phyloP scores from a whole-genome alignment of 2,797 vertebrate genomes.

The Pseudocheirus occidentalis region DNA sequence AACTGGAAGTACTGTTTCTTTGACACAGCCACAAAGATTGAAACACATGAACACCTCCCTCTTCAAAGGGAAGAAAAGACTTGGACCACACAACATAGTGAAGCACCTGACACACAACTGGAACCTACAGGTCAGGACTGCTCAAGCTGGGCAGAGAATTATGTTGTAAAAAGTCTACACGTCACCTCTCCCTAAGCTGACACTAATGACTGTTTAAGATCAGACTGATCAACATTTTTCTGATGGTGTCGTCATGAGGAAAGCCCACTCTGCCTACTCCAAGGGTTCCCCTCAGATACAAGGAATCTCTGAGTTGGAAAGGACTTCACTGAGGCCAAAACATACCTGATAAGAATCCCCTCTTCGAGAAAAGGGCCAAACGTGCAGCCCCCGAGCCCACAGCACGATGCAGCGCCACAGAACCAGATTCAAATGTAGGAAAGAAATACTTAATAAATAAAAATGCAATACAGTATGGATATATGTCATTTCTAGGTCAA shows the following conservation, averaged over 20 bases:
- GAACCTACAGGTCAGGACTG: not conserved
- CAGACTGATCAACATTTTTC: not conserved
- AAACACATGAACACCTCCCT: not conserved
- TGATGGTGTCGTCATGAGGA: not conserved
- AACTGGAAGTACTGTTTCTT: slow-evolving; percentile 4
- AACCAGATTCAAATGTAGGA: too few species aligned
- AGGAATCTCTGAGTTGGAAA: not conserved
- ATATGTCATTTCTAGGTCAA: too few species aligned
- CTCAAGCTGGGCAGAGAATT: not conserved
- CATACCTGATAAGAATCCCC: not conserved
- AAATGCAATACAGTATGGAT: not conserved
- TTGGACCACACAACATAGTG: slow-evolving; percentile 43
- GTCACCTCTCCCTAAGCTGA: not conserved
- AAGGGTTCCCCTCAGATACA: not conserved
- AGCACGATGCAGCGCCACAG: not conserved
- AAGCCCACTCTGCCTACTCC: not conserved
- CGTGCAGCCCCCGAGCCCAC: not conserved
- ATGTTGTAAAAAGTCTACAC: not conserved
- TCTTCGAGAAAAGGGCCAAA: not conserved
- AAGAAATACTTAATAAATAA: not conserved
- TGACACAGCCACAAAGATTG: slow-evolving; percentile 27
- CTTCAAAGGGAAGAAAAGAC: slow-evolving; percentile 18
- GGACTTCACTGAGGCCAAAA: not conserved
- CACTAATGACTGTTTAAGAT: not conserved
- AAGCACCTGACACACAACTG: not conserved